Evolutionary conservation across 2,888 invertebrate genomes (phyloP).

Genomic region (Leucophora obtusa): DNA sequence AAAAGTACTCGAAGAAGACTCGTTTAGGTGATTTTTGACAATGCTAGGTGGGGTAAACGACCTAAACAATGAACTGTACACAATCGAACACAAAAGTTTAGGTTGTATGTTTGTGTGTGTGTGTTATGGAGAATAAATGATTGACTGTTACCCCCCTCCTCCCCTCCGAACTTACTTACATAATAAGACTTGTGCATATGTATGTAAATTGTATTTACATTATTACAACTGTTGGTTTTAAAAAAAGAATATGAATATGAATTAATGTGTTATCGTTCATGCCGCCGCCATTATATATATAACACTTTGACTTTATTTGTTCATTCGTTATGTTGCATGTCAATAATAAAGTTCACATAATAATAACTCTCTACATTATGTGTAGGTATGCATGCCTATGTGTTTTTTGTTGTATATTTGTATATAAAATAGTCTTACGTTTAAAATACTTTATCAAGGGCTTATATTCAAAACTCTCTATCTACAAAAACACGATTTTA

Average conservation of each 20-base stretch:
- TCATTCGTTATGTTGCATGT: constrained; percentile 17
- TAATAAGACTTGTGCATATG: background rate
- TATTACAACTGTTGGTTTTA: background rate
- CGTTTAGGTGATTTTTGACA: too few relatives aligned
- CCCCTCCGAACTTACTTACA: background rate
- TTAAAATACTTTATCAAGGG: background rate
- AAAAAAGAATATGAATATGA: background rate
- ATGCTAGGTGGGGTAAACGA: too few relatives aligned
- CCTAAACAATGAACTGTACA: background rate
- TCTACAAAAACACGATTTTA: too few relatives aligned
- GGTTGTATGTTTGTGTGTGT: background rate
- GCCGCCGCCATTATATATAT: constrained; percentile 4
- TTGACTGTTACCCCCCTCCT: background rate
- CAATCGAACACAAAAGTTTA: background rate
- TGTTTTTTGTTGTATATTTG: background rate
- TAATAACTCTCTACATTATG: background rate
- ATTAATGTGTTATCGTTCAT: background rate
- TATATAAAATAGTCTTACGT: constrained; percentile 13
- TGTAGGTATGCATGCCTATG: background rate
- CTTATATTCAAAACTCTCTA: too few relatives aligned
- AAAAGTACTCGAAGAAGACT: too few relatives aligned
- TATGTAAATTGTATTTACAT: background rate
- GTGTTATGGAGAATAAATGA: constrained; percentile 14
- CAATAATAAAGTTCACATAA: constrained; percentile 10
- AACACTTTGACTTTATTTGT: constrained; percentile 9